Evolutionary conservation across 64 coral and sea anemone species (phyloP).

Genomic region (Pocillopora damicornis): DNA sequence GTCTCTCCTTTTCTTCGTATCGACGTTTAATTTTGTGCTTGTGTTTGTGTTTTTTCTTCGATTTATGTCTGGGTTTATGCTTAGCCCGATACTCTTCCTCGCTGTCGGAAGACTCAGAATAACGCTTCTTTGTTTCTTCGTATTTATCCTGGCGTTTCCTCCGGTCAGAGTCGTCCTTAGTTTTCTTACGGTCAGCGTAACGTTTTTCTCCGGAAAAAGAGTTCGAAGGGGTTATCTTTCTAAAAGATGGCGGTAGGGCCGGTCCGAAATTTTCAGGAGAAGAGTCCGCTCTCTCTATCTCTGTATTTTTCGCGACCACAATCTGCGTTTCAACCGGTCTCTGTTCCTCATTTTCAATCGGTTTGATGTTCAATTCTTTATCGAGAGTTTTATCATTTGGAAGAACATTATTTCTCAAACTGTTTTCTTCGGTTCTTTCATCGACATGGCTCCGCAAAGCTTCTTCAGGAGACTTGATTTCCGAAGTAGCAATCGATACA

Average conservation of each 20-base stretch:
- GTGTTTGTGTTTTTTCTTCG: conserved; percentile 29
- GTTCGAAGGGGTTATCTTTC: background rate
- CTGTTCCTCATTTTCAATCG: background rate
- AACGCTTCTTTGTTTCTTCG: conserved; percentile 18
- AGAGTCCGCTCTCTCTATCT: background rate
- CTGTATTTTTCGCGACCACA: background rate
- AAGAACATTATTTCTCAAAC: no score
- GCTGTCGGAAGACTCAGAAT: conserved; percentile 9
- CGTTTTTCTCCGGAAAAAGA: background rate
- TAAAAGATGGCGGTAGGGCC: conserved; percentile 12
- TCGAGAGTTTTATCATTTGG: background rate
- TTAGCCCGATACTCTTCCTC: conserved; percentile 27
- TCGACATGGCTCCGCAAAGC: background rate
- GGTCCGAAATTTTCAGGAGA: conserved; percentile 38
- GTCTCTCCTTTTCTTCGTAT: background rate
- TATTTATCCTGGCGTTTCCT: conserved; percentile 28
- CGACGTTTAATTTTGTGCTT: conserved; percentile 30
- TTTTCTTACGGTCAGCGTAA: background rate
- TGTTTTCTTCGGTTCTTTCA: background rate
- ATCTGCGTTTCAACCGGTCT: background rate
- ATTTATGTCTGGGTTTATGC: conserved; percentile 38
- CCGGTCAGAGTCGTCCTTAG: background rate
- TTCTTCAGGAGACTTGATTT: background rate
- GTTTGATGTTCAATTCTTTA: background rate
- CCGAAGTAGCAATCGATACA: background rate